Conservation (phyloP, 2,888 invertebrate species). For the Metalampra italica region DNA sequence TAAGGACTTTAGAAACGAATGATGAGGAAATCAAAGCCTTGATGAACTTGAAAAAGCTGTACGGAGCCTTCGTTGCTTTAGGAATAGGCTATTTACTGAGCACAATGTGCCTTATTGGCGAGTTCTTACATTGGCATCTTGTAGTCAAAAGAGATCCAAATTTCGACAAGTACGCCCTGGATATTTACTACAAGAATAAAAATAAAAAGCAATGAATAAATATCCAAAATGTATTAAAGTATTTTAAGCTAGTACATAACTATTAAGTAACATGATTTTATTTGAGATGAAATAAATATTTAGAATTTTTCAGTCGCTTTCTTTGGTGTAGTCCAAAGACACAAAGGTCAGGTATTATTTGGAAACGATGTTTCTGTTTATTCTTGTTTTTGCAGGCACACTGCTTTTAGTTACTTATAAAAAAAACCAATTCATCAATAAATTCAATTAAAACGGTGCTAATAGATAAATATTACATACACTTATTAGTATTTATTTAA, state of each 20-base stretch:
- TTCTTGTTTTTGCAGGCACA: too few relatives aligned
- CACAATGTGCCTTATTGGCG: constrained; percentile 75
- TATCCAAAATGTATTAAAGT: constrained; percentile 20
- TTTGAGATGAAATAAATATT: constrained; percentile 33
- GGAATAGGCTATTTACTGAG: constrained; percentile 83
- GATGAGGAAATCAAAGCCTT: constrained; percentile 83
- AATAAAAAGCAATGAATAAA: constrained; percentile 47
- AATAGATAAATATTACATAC: too few relatives aligned
- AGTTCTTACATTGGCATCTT: constrained; percentile 83
- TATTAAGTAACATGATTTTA: constrained; percentile 33
- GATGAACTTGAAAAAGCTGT: constrained; percentile 87
- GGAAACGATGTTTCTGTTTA: too few relatives aligned
- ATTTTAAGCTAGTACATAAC: constrained; percentile 30
- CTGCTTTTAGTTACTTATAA: too few relatives aligned
- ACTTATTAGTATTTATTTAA: too few relatives aligned
- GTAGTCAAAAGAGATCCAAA: constrained; percentile 82
- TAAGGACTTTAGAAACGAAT: constrained; percentile 75
- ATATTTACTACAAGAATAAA: constrained; percentile 71
- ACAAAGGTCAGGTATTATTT: too few relatives aligned
- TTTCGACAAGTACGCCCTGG: constrained; percentile 83
- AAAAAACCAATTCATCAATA: too few relatives aligned
- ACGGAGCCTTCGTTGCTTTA: constrained; percentile 87
- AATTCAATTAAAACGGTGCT: too few relatives aligned
- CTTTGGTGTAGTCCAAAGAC: neutral
- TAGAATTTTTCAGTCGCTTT: constrained; percentile 32